Evolutionary conservation across 2,113 vertebrate genomes (phyloP).

Genomic region (Seriola dumerili): DNA sequence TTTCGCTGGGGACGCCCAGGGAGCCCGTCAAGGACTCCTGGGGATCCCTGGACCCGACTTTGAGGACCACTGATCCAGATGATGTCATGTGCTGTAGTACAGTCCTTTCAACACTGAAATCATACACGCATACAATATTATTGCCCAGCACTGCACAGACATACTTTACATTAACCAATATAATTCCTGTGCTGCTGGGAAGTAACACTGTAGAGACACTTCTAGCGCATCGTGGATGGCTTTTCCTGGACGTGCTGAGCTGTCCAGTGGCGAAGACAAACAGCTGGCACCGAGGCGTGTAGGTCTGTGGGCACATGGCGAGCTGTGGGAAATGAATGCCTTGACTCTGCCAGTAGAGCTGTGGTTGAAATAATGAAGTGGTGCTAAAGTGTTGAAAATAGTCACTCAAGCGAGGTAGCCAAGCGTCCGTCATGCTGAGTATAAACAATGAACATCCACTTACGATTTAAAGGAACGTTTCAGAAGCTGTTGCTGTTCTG

Average conservation of each 20-base stretch:
- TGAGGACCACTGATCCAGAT: not conserved
- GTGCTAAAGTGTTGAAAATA: conserved; percentile 64
- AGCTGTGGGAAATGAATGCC: conserved; percentile 46
- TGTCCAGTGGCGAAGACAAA: conserved; percentile 33
- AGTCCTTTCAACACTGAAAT: not conserved
- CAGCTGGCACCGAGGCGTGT: conserved; percentile 41
- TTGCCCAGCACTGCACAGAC: not conserved
- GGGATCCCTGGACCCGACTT: too few species aligned
- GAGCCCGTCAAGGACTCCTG: too few species aligned
- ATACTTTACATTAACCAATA: not conserved
- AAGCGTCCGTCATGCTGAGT: conserved; percentile 38
- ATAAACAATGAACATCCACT: conserved; percentile 26
- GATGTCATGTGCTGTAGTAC: not conserved
- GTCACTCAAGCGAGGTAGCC: conserved; percentile 39
- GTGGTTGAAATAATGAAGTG: conserved; percentile 62
- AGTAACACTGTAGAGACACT: conserved; percentile 18
- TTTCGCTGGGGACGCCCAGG: too few species aligned
- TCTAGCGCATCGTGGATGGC: not conserved
- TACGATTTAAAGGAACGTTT: not conserved
- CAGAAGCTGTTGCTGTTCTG: not conserved
- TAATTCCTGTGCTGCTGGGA: conserved; percentile 12
- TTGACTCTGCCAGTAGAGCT: conserved; percentile 54
- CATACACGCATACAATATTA: not conserved
- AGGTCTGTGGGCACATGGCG: conserved; percentile 37
- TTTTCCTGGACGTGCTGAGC: conserved; percentile 25